Conservation (phyloP, 1,140 invertebrate species). For the Cardiocondyla obscurior region DNA sequence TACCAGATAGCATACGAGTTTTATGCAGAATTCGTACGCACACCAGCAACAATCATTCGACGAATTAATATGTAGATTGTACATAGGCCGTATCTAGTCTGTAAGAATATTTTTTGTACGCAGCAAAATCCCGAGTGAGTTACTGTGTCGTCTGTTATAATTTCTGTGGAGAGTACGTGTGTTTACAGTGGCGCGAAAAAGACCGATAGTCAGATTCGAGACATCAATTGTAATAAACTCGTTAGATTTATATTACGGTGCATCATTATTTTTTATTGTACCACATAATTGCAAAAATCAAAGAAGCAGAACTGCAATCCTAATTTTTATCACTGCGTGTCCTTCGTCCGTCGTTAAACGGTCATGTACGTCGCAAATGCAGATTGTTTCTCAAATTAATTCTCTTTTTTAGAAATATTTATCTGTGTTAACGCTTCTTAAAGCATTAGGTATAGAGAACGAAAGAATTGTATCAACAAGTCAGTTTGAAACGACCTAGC, state of each 20-base stretch:
- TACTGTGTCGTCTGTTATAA: slow-evolving; percentile 18
- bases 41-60: slow-evolving; percentile 59
- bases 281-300: not conserved
- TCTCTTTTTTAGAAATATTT: not conserved
- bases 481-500: no score
- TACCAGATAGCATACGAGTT: slow-evolving; percentile 23
- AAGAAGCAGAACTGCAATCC: not conserved
- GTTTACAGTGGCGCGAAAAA: slow-evolving; percentile 41
- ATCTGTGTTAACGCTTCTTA: not conserved
- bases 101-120: slow-evolving; percentile 73
- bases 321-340: not conserved
- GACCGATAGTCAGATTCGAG: not conserved
- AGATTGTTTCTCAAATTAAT: not conserved
- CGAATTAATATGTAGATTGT: slow-evolving; percentile 61
- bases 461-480: slow-evolving; percentile 7
- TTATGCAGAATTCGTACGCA: slow-evolving; percentile 59
- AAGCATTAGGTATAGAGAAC: not conserved
- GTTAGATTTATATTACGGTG: not conserved
- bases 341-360: not conserved
- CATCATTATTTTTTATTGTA: slow-evolving; percentile 10
- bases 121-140: slow-evolving; percentile 55
- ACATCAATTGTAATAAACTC: not conserved
- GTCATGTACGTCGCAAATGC: not conserved
- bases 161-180: slow-evolving; percentile 35
- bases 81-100: slow-evolving; percentile 62